phyloP scores from a whole-genome alignment of 2,888 invertebrate species.

The Pterostichus niger region DNA sequence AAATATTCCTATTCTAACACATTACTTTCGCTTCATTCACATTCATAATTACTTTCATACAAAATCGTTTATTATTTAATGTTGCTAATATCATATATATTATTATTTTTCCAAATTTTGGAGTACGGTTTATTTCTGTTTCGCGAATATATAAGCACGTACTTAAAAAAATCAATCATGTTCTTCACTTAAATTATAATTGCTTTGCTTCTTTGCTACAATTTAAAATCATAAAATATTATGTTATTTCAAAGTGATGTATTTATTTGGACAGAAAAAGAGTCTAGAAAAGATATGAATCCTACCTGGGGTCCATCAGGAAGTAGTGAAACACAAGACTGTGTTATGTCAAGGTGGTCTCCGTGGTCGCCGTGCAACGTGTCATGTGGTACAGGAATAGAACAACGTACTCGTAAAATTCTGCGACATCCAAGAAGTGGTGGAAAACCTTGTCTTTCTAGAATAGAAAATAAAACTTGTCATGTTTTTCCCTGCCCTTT shows the following conservation, averaged over 20 bases:
- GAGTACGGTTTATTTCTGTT: no score
- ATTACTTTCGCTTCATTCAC: no score
- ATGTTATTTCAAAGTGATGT: no score
- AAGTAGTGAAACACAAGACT: constrained; percentile 74
- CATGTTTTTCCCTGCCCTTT: constrained; percentile 67
- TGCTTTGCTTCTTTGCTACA: neutral
- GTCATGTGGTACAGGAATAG: constrained; percentile 81
- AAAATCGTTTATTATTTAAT: no score
- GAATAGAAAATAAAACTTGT: constrained; percentile 75
- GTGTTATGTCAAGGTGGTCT: constrained; percentile 84
- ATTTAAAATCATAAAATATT: neutral
- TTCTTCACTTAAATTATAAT: neutral
- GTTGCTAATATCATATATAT: no score
- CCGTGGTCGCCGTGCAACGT: constrained; percentile 84
- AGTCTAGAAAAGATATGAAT: constrained; percentile 38
- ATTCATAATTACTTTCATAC: no score
- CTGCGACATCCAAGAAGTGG: constrained; percentile 74
- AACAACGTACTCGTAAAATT: constrained; percentile 79
- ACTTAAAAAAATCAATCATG: neutral
- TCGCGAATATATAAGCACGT: neutral
- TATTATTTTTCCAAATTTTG: no score
- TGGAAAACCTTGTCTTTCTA: constrained; percentile 75
- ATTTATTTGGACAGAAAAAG: constrained; percentile 18
- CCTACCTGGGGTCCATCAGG: constrained; percentile 69
- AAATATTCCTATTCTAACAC: no score